Base-by-base conservation (phyloP, 2,113 vertebrate genomes). In the Grallaria varia region DNA sequence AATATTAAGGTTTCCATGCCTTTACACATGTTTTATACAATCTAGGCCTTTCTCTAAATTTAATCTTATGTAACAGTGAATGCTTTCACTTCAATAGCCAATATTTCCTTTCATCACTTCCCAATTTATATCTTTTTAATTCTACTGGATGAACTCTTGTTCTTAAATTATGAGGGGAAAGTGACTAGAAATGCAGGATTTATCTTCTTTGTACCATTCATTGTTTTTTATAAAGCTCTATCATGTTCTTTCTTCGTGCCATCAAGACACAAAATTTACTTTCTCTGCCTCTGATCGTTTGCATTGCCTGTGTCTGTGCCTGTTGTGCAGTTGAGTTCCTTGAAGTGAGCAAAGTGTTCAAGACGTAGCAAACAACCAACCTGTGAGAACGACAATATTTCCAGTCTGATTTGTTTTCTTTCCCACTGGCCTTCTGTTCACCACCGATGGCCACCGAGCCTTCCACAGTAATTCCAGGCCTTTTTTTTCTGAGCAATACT, bases 121-220 rank as follows among this genome's bases (percentile, higher is more conserved):
- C 33, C 64, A 86, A 77, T 81, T 74, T 64, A 28, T 94, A 68
- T 63, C 50, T 71, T 95, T 95, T 89, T 81, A 90, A 94, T 93
- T 76, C 52, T 14, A 72, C 59, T 69, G 35, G 55, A 71, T 2
- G 40, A 86, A 71, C 14, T 50, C 88, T 80, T 78, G 47, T 81
- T 68, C 64, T 86, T 90, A 90, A 94, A 85, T 86, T 59, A 85
- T 28, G 12, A 20, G 69, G 60, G 59, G 89, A 72, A 25, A 2
- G 10, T 31, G 5, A n/a, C 53, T 76, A 80, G 53, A 91, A 94
- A 84, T 59, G 23, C 25, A 89, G 37, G 31, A 78, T 86, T 95
- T 83, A 75, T 93, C 75, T 86, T 92, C 60, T 81, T 88, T 63
- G 16, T 78, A 18, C 18, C 47, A 81, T 76, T 95, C 31, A 45